Evolutionary conservation across 2,888 invertebrate genomes (phyloP), one percentile per base, ranked within the genome.

Genomic region (Apamea anceps): DNA sequence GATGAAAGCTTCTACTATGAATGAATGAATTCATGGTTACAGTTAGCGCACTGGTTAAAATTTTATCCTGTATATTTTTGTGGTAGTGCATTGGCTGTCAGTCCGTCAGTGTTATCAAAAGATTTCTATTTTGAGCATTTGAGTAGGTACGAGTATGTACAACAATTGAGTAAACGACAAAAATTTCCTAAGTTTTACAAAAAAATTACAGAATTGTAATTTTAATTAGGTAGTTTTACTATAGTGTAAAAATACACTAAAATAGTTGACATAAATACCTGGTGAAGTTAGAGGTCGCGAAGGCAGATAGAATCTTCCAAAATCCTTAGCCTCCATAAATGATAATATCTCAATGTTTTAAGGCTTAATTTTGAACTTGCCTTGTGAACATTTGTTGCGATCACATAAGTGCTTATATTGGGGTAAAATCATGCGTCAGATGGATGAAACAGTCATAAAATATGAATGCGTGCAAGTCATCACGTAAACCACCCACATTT

Each of bases 321-420:
- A 79, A 75, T 72, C 68, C 74, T 86, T 87, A 74, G 68, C 87
- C 79, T 75, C 18, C 32, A 70, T 42, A 28, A 8, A 18, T 37
- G 25, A 72, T 72, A 25, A 60, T 72, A 67, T 78, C 51, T 84
- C 54, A 82, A 60, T 45, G 51, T 74, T 63, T 75, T 57, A 75
- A 80, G 57, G 62, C 72, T 81, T 71, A 21, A 81, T 42, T 72
- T 85, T 72, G 71, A 85, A 75, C 65, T 70, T 73, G 51, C 60
- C 1, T 54, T 65, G 28, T 45, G 21, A 57, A 37, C 62, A 18
- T 75, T 45, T 71, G 45, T 51, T 66, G 25, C 10, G 10, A 18
- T 62, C 8, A 45, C n/a, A 62, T 25, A 63, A 12, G n/a, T 51
- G n/a, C 12, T 57, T 10, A n/a, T 25, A 67, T 67, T 72, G 60